These are phyloP conservation scores for Caenorhabditis inopinata DNA, from an alignment of 1,140 invertebrate genomes.

Conservation along the genomic window DNA sequence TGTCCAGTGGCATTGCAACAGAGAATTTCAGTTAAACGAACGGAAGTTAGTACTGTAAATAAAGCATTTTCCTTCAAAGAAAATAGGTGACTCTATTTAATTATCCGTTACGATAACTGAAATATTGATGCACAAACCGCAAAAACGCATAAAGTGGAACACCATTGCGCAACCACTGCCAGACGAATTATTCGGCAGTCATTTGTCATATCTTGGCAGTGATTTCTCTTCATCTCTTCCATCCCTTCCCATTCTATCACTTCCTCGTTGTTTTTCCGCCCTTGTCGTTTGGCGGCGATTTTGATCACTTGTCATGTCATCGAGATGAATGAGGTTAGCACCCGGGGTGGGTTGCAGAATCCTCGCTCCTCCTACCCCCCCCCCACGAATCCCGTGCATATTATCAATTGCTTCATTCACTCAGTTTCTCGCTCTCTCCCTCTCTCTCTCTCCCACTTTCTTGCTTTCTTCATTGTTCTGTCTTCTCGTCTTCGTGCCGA, in stretches of 20 bases:
- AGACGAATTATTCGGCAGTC: not conserved
- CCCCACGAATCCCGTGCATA: slow-evolving; percentile 20
- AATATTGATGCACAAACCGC: too few relatives aligned
- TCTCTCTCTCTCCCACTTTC: too few relatives aligned
- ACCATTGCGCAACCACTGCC: not conserved
- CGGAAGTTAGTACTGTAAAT: too few relatives aligned
- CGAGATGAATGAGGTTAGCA: slow-evolving; percentile 26
- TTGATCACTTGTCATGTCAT: slow-evolving; percentile 26
- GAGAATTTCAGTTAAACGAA: too few relatives aligned
- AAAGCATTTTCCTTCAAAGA: too few relatives aligned
- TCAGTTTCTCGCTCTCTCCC: too few relatives aligned
- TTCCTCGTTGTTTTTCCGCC: not conserved
- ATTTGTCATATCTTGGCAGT: slow-evolving; percentile 16
- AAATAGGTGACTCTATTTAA: too few relatives aligned
- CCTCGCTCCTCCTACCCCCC: not conserved
- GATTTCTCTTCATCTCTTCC: not conserved
- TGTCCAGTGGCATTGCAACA: too few relatives aligned
- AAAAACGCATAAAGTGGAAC: too few relatives aligned
- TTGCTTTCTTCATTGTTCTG: too few relatives aligned
- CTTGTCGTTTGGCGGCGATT: slow-evolving; percentile 1
- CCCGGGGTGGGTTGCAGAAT: not conserved
- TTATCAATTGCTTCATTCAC: slow-evolving; percentile 23
- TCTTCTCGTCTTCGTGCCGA: slow-evolving; percentile 14
- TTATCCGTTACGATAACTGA: too few relatives aligned
- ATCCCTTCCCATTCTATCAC: not conserved